These are phyloP conservation scores for Cricetomys ansorgei DNA, from an alignment of 2,113 vertebrate genomes.

Conservation along the genomic window DNA sequence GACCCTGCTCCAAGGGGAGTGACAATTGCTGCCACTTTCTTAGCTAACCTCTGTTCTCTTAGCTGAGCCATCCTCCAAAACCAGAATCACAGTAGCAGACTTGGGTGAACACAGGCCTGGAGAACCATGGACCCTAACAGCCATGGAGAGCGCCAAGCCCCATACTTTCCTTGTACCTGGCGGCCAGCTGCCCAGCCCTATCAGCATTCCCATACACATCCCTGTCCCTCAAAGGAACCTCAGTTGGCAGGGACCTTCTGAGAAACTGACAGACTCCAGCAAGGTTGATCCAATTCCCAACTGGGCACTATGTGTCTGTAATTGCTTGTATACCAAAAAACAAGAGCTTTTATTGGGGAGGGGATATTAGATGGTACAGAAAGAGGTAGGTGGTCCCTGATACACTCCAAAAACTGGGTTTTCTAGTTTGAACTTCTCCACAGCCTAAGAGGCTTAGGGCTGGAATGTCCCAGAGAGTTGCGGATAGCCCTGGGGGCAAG, in stretches of 20 bases:
- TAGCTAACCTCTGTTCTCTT: not conserved
- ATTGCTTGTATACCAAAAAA: slow-evolving; percentile 57
- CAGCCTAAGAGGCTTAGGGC: slow-evolving; percentile 80
- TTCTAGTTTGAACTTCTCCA: slow-evolving; percentile 84
- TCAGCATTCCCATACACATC: not conserved
- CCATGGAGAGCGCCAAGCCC: not conserved
- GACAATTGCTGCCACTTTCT: not conserved
- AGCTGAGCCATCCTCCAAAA: not conserved
- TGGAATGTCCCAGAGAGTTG: slow-evolving; percentile 83
- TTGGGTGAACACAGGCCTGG: not conserved
- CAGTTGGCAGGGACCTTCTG: not conserved
- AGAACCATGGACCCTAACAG: not conserved
- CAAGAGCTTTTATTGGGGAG: slow-evolving; percentile 62
- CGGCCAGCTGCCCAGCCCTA: not conserved
- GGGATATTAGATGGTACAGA: slow-evolving; percentile 54
- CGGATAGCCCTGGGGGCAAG: slow-evolving; percentile 77
- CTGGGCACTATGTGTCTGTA: not conserved
- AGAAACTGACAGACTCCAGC: not conserved
- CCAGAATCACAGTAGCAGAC: not conserved
- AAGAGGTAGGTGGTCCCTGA: slow-evolving; percentile 82
- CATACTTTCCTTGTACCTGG: not conserved
- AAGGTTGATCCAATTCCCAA: not conserved
- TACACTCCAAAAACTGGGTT: slow-evolving; percentile 81
- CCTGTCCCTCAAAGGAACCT: not conserved
- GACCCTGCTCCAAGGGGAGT: not conserved